Evolutionary conservation across 2,113 vertebrate species (phyloP).

Genomic region (Nymphicus hollandicus): DNA sequence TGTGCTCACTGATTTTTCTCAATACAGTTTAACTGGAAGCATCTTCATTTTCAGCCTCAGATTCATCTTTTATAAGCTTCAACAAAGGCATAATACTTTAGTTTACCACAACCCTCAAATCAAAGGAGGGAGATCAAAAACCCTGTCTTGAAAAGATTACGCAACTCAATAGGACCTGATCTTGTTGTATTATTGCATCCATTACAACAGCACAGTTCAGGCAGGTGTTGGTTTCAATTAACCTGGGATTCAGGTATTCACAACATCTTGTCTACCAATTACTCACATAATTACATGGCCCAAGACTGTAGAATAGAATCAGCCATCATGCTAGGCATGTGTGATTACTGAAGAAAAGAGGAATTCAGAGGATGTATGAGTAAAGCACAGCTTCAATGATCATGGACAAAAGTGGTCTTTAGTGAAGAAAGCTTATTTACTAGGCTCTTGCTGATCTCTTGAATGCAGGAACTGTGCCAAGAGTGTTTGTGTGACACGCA

Average conservation of each 20-base stretch:
- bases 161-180: constrained; percentile 78
- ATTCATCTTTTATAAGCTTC: constrained; percentile 32
- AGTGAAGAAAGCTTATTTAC: constrained; percentile 47
- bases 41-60: constrained; percentile 40
- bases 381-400: constrained; percentile 66
- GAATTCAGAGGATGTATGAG: constrained; percentile 68
- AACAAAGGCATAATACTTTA: constrained; percentile 21
- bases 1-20: constrained; percentile 30
- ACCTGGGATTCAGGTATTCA: constrained; percentile 78
- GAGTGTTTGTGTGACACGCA: constrained; percentile 46
- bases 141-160: constrained; percentile 65
- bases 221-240: constrained; percentile 74
- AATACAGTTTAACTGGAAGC: neutral
- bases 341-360: constrained; percentile 78
- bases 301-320: constrained; percentile 78
- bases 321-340: constrained; percentile 74
- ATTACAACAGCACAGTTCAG: constrained; percentile 68
- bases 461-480: constrained; percentile 44
- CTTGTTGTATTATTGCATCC: constrained; percentile 66
- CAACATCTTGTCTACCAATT: constrained; percentile 75
- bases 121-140: constrained; percentile 53
- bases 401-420: constrained; percentile 64
- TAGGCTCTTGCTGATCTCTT: constrained; percentile 45
- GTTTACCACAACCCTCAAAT: constrained; percentile 14
- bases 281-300: constrained; percentile 76